Evolutionary conservation across 2,888 invertebrate species (phyloP).

Genomic region (Dusona sp.): DNA sequence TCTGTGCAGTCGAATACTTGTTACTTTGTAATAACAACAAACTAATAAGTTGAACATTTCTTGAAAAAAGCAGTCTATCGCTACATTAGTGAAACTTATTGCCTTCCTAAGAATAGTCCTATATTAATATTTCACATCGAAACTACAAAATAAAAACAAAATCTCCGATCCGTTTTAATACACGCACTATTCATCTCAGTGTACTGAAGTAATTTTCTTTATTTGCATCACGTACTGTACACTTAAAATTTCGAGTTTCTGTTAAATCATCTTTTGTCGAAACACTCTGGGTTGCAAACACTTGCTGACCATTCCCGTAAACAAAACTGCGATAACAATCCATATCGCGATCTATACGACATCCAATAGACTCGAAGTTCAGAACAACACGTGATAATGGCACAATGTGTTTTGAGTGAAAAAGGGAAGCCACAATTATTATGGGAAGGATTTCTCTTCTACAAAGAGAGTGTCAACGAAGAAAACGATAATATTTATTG

Average conservation of each 20-base stretch:
- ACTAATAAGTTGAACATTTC: too few relatives aligned
- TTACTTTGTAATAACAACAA: too few relatives aligned
- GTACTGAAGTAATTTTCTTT: too few relatives aligned
- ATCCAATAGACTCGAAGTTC: neutral
- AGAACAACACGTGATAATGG: neutral
- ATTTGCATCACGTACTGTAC: neutral
- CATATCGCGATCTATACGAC: neutral
- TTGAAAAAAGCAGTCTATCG: too few relatives aligned
- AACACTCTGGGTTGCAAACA: neutral
- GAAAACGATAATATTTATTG: neutral
- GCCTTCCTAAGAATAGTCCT: too few relatives aligned
- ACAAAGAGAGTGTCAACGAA: neutral
- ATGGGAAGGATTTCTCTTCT: too few relatives aligned
- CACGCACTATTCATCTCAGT: too few relatives aligned
- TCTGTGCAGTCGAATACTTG: too few relatives aligned
- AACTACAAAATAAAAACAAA: too few relatives aligned
- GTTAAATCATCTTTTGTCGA: neutral
- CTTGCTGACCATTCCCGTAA: neutral
- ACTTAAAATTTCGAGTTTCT: neutral
- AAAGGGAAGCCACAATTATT: conserved; percentile 6
- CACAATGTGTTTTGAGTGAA: conserved; percentile 12
- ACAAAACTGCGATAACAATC: neutral
- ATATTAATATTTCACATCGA: too few relatives aligned
- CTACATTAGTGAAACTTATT: too few relatives aligned
- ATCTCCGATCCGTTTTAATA: too few relatives aligned